These are phyloP conservation scores for Drosophila ezoana DNA, from an alignment of 2,888 invertebrate genomes.

Conservation along the genomic window DNA sequence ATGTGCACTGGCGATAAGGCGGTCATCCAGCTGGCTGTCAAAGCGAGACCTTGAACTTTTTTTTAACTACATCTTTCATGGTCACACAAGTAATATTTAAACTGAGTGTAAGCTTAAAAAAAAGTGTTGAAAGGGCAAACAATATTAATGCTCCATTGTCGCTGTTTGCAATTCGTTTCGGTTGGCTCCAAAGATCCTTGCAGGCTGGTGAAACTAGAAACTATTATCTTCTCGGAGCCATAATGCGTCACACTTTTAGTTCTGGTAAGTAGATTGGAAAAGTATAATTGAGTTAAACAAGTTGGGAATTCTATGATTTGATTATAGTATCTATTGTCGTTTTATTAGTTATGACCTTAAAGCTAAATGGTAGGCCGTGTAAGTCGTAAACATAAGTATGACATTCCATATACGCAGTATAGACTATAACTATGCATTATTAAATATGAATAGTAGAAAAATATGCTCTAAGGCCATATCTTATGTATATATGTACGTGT, in stretches of 20 bases:
- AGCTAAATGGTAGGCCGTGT: conserved; percentile 59
- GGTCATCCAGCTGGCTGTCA: conserved; percentile 87
- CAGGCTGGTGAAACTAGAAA: too few relatives aligned
- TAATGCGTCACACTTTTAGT: too few relatives aligned
- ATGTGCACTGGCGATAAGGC: conserved; percentile 93
- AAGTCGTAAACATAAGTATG: conserved; percentile 69
- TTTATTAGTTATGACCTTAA: conserved; percentile 64
- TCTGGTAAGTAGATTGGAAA: too few relatives aligned
- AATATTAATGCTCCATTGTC: too few relatives aligned
- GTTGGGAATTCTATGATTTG: not conserved
- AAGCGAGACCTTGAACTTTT: conserved; percentile 40
- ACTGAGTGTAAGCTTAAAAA: too few relatives aligned
- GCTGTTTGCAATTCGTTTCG: too few relatives aligned
- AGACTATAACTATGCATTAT: conserved; percentile 68
- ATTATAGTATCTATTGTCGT: conserved; percentile 47
- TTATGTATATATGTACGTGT: conserved; percentile 37
- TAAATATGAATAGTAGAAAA: conserved; percentile 76
- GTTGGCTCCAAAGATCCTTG: too few relatives aligned
- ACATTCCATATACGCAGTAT: conserved; percentile 57
- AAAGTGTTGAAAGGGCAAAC: too few relatives aligned
- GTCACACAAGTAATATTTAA: too few relatives aligned
- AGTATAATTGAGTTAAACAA: not conserved
- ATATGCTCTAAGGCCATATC: conserved; percentile 72
- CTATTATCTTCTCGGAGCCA: too few relatives aligned
- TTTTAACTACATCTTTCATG: too few relatives aligned